Evolutionary conservation across 2,888 invertebrate genomes (phyloP), one percentile per base, ranked within the genome.

Genomic region (Portevinia maculata): DNA sequence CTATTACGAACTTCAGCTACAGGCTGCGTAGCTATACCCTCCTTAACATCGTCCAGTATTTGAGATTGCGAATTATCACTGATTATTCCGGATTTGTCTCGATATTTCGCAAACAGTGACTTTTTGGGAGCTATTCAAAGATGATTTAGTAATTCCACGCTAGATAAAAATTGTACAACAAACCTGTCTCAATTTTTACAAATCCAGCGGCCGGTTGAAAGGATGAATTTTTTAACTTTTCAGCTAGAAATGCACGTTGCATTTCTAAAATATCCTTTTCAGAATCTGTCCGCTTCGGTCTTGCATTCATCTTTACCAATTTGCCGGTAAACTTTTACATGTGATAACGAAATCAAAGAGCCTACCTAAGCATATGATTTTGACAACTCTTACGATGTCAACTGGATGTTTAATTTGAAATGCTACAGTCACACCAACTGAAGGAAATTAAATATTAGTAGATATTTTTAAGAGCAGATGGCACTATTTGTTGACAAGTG

Each of bases 261-360:
- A 95, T 93, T 71, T 92, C 92, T 17, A 96, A 90, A 37, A 96
- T 92, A 87, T 96, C 96, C 13, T 95, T 94, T 86, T 96, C 96
- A 44, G 92, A 92, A 88, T 96, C 96, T 4, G 92, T 92, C 1
- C 92, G 92, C 87, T 93, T 94, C 0, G 96, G 95, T 85, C 96
- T 91, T 84, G 91, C 91, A 84, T 92, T 91, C 94, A 94, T 94
- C 85, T 89, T 34, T 21, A 13, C 13, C 1, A 30, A 52, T n/a
- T 53, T 37, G 19, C 57, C 37, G 46, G 19, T n/a, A 32, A 39
- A 59, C 15, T 3, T 37, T 13, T 37, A 11, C 37, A 37, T 6
- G n/a, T n/a, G n/a, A n/a, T n/a, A n/a, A n/a, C n/a, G n/a, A n/a
- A n/a, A n/a, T n/a, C 15, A 15, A 15, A 39, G 13, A n/a, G 11